These are phyloP conservation scores for Falcunculus frontatus DNA, from an alignment of 2,113 vertebrate species.

Conservation along the genomic window DNA sequence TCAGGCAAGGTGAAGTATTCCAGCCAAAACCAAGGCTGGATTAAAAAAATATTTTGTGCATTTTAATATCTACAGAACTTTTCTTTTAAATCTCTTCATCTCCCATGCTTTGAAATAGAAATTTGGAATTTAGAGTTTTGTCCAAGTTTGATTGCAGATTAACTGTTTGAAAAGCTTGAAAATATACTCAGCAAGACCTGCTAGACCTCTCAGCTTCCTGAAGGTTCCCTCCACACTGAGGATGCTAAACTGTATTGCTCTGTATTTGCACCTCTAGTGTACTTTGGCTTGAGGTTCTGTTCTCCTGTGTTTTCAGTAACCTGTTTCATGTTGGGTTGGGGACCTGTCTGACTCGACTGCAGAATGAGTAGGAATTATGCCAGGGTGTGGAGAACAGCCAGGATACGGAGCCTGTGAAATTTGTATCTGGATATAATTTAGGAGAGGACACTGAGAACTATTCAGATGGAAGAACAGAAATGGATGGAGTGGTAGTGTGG, in stretches of 20 bases:
- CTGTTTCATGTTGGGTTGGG: neutral
- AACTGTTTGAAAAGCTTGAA: neutral
- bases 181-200: neutral
- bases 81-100: neutral
- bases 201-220: neutral
- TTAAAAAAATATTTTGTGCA: neutral
- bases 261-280: neutral
- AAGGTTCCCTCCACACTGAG: neutral
- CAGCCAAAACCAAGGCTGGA: neutral
- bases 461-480: neutral
- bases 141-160: neutral
- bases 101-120: neutral
- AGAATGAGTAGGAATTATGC: neutral
- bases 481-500: neutral
- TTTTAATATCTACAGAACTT: neutral
- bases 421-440: neutral
- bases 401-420: neutral
- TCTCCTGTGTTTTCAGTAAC: neutral
- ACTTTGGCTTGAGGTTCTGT: neutral
- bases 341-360: neutral
- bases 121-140: neutral
- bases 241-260: neutral
- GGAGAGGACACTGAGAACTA: neutral
- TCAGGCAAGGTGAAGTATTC: neutral
- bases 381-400: neutral